Conservation (phyloP, 2,797 vertebrate genomes). For the Acanthurus leucopareius region DNA sequence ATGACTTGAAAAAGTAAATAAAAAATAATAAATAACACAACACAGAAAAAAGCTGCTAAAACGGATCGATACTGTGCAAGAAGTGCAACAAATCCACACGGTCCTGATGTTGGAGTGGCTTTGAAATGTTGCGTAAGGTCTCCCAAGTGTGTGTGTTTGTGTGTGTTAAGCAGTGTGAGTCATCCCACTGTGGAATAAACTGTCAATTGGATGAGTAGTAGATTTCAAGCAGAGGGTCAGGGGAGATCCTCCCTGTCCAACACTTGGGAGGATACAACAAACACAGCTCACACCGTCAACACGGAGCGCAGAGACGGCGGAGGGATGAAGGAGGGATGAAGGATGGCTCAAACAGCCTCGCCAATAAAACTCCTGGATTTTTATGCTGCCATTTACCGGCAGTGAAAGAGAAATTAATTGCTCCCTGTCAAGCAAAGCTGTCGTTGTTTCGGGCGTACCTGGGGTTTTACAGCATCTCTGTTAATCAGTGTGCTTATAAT, state of each 20-base stretch:
- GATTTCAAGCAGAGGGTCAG: constrained; percentile 33
- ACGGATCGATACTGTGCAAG: constrained; percentile 5
- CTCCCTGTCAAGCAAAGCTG: constrained; percentile 19
- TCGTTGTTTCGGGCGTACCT: constrained; percentile 15
- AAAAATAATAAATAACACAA: too few species aligned
- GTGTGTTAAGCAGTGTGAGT: constrained; percentile 46
- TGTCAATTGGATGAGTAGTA: constrained; percentile 51
- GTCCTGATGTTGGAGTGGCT: constrained; percentile 1
- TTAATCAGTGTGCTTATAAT: constrained; percentile 16
- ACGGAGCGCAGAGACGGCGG: not conserved
- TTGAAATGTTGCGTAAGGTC: constrained; percentile 35
- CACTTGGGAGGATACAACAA: constrained; percentile 1
- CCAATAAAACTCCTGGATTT: not conserved
- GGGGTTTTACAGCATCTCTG: not conserved
- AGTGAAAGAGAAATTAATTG: constrained; percentile 17
- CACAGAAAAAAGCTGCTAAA: not conserved
- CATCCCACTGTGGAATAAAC: constrained; percentile 48
- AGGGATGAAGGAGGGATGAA: not conserved
- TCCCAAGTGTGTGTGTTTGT: constrained; percentile 2
- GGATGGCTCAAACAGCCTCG: not conserved
- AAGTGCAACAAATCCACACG: not conserved
- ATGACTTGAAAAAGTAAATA: too few species aligned
- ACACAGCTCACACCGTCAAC: not conserved
- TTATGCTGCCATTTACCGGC: not conserved
- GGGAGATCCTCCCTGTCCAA: constrained; percentile 25